A percentile compares a stretch with the other conserved stretches of the same genome.
phyloP scores from a whole-genome alignment of 2,113 vertebrate species.

The Vidua chalybeata region DNA sequence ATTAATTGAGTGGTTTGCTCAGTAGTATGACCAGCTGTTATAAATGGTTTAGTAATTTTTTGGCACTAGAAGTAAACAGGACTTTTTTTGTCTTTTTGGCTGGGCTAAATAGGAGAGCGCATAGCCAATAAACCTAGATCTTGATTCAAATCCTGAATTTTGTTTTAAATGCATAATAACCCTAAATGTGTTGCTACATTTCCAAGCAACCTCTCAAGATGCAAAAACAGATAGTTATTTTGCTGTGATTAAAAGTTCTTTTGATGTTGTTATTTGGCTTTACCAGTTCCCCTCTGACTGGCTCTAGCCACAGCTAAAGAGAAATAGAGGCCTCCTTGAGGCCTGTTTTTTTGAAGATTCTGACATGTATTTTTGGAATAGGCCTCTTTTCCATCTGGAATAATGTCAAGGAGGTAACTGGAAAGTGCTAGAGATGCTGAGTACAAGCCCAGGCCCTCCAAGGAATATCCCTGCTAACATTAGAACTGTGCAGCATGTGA shows the following conservation, averaged over 20 bases:
- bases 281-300: not conserved
- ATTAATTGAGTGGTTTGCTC: constrained; percentile 54
- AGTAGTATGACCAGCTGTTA: constrained; percentile 48
- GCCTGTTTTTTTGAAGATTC: not conserved
- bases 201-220: not conserved
- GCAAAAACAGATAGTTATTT: not conserved
- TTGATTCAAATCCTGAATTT: constrained; percentile 30
- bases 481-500: not conserved
- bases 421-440: not conserved
- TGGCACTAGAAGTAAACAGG: constrained; percentile 22
- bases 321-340: not conserved
- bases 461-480: not conserved
- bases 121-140: not conserved
- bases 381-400: not conserved
- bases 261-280: not conserved
- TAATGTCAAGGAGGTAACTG: not conserved
- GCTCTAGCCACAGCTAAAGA: not conserved
- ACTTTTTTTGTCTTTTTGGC: not conserved
- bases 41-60: constrained; percentile 39
- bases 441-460: not conserved
- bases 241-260: not conserved
- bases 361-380: not conserved
- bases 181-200: not conserved
- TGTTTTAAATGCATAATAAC: constrained; percentile 6
- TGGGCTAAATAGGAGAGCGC: not conserved